Evolutionary conservation across 2,113 vertebrate genomes (phyloP), one percentile per base, ranked within the genome.

Genomic region (Anhinga rufa): DNA sequence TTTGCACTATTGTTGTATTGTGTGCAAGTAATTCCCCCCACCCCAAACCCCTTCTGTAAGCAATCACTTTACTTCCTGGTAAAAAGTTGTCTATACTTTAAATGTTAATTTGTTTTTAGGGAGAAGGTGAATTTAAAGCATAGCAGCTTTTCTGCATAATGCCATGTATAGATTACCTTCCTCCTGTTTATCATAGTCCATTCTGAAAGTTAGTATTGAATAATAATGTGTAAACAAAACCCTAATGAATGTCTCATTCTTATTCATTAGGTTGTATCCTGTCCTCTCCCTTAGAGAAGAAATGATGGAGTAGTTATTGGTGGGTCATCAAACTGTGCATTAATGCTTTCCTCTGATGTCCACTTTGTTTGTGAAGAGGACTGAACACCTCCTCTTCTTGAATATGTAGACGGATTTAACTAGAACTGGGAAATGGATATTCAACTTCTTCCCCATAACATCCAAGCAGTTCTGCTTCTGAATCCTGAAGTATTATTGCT

Each of bases 171-270:
- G 78, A 65, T 89, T 87, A 65, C 52, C n/a, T 91, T 89, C 85
- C 52, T 91, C 31, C 68, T 94, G 51, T 95, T 97, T 96, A 70
- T 95, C 70, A 34, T 83, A 62, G 58, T 92, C 82, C 51, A 66
- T 86, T 97, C 86, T 77, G 64, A 70, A 95, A 58, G 90, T 93
- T 94, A 93, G 46, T 90, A 74, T 93, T 96, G 94, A 97, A 96
- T 96, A 95, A 78, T 92, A 94, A 94, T 95, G 79, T 94, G 85
- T 94, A 93, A 96, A 96, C 79, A 95, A 95, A 96, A 40, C 51
- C 40, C 36, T 93, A 94, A 96, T 94, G 78, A 93, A 77, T 66
- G 60, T 77, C 78, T 95, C 84, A 85, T 96, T 92, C 74, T 91
- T 93, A 89, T 90, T 96, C 92, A 88, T 96, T 94, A 83, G 70